phyloP scores from a whole-genome alignment of 2,797 vertebrate genomes.

The Loris lydekkerianus region DNA sequence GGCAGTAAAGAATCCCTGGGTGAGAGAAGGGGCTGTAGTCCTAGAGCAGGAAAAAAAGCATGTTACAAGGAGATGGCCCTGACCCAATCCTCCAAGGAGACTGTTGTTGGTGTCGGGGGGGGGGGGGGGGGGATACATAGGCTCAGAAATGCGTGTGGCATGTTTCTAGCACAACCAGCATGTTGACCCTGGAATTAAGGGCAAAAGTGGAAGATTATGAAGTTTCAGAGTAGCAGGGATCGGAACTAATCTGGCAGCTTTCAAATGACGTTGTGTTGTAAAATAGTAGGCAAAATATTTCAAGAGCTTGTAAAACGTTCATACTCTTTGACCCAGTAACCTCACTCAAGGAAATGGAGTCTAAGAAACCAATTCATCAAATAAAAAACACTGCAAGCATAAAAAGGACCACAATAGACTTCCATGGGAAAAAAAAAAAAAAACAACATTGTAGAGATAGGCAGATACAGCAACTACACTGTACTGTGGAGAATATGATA shows the following conservation, averaged over 20 bases:
- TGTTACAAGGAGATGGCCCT: no score
- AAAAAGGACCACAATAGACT: not conserved
- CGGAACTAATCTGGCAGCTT: not conserved
- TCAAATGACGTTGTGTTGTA: not conserved
- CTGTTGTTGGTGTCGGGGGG: fast-evolving
- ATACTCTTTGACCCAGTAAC: constrained; percentile 35
- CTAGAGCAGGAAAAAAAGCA: not conserved
- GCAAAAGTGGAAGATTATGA: not conserved
- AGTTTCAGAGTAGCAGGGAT: not conserved
- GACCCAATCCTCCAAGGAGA: not conserved
- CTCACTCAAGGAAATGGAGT: constrained; percentile 49
- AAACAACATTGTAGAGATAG: not conserved
- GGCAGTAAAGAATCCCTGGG: not conserved
- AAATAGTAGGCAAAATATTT: not conserved
- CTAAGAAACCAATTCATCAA: constrained; percentile 29
- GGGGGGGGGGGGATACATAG: not conserved
- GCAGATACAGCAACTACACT: not conserved
- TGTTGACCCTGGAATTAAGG: not conserved
- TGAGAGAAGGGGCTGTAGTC: not conserved
- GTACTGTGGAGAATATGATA: not conserved
- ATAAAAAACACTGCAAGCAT: not conserved
- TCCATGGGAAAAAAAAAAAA: not conserved
- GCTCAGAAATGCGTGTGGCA: not conserved
- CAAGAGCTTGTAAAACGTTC: constrained; percentile 13
- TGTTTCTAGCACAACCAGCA: not conserved